A percentile compares a stretch with the other conserved stretches of the same genome.
These are phyloP conservation scores for Sternarchorhynchus goeldii DNA, from an alignment of 2,797 vertebrate species.

Conservation along the genomic window DNA sequence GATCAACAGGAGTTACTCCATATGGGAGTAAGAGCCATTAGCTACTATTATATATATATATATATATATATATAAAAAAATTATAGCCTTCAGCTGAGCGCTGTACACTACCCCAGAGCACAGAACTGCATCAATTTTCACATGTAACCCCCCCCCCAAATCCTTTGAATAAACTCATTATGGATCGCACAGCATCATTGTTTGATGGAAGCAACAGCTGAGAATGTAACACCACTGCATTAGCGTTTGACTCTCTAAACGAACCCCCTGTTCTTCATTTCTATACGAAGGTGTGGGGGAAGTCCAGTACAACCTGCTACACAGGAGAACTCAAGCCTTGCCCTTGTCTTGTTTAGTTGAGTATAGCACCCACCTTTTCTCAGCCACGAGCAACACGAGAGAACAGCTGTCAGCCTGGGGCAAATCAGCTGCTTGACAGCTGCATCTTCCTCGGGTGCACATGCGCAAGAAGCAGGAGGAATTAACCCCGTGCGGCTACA, in stretches of 20 bases:
- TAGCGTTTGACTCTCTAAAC: no score
- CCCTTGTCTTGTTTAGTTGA: slow-evolving; percentile 56
- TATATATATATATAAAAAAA: background rate
- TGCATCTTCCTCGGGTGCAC: slow-evolving; percentile 57
- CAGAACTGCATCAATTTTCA: no score
- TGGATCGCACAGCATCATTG: no score
- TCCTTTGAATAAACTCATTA: no score
- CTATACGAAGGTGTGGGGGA: slow-evolving; percentile 26
- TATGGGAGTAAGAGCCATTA: background rate
- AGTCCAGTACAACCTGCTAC: slow-evolving; percentile 9
- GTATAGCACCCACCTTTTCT: slow-evolving; percentile 58
- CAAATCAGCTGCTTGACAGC: slow-evolving; percentile 63
- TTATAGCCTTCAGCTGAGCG: background rate
- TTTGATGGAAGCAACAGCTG: no score
- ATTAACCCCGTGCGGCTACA: slow-evolving; percentile 8
- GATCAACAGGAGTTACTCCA: background rate
- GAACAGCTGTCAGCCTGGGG: slow-evolving; percentile 56
- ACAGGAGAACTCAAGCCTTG: slow-evolving; percentile 52
- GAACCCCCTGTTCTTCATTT: slow-evolving; percentile 20
- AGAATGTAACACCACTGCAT: no score
- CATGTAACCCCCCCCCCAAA: no score
- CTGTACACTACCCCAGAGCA: no score
- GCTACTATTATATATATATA: background rate
- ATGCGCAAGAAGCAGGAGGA: slow-evolving; percentile 13
- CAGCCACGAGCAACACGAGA: slow-evolving; percentile 56